These are phyloP conservation scores for Halcyon chelicuti DNA, from an alignment of 2,797 vertebrate species.

Conservation along the genomic window DNA sequence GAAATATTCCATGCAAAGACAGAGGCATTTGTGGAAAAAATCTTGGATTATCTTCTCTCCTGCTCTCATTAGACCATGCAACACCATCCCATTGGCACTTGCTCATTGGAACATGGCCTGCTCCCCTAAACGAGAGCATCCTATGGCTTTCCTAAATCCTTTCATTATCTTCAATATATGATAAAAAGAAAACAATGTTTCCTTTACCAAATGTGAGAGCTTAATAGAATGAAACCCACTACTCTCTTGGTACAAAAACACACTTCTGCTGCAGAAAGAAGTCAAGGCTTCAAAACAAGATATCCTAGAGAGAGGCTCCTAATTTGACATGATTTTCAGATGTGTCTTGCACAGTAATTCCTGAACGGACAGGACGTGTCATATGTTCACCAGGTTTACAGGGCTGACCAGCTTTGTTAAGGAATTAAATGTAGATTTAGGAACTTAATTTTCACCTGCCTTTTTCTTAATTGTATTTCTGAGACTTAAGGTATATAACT, in stretches of 20 bases:
- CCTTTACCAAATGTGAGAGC: background rate
- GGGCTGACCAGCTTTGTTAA: background rate
- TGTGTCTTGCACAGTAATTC: background rate
- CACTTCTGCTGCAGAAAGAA: background rate
- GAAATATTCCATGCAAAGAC: background rate
- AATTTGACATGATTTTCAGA: background rate
- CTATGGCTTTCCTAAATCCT: background rate
- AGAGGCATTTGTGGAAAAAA: background rate
- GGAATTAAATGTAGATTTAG: background rate
- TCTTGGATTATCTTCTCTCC: background rate
- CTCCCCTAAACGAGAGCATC: rapidly evolving
- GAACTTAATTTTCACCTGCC: background rate
- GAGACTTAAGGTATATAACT: background rate
- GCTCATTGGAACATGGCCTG: background rate
- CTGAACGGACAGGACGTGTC: background rate
- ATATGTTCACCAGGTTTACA: background rate
- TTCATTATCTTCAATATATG: background rate
- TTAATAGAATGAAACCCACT: background rate
- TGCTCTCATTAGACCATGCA: background rate
- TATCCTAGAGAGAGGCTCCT: background rate
- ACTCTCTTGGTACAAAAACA: background rate
- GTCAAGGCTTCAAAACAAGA: background rate
- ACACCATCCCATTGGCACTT: background rate
- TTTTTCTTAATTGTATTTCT: background rate
- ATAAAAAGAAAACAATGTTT: background rate